These are phyloP conservation scores for Nasua narica DNA, from an alignment of 2,797 vertebrate species.

Conservation along the genomic window DNA sequence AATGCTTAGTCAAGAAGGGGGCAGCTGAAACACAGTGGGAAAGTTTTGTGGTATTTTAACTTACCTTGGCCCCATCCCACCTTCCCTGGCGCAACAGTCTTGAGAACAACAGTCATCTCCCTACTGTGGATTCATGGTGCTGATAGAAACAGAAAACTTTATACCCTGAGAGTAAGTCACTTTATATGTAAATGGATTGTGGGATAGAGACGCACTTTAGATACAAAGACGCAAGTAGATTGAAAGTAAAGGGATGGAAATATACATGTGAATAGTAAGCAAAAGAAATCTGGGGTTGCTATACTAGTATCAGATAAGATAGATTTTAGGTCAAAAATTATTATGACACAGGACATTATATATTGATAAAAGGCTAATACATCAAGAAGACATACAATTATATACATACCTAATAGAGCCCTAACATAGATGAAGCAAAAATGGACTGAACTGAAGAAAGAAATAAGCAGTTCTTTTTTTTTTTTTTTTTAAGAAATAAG, in stretches of 20 bases:
- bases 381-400: background rate
- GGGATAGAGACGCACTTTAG: background rate
- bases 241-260: conserved; percentile 7
- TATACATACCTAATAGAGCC: background rate
- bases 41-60: background rate
- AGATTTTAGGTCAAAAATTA: background rate
- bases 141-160: background rate
- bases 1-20: background rate
- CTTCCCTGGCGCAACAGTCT: background rate
- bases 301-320: background rate
- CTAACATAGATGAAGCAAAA: background rate
- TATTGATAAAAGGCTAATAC: background rate
- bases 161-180: background rate
- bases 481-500: background rate
- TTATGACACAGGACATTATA: background rate
- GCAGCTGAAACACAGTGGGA: background rate
- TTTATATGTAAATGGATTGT: background rate
- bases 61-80: background rate
- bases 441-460: background rate
- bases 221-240: background rate
- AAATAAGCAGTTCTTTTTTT: background rate
- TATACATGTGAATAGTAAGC: background rate
- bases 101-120: background rate
- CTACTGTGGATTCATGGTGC: background rate
- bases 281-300: background rate